Base-by-base conservation (phyloP, 1,140 invertebrate species). In the Aleiodes sp. region DNA sequence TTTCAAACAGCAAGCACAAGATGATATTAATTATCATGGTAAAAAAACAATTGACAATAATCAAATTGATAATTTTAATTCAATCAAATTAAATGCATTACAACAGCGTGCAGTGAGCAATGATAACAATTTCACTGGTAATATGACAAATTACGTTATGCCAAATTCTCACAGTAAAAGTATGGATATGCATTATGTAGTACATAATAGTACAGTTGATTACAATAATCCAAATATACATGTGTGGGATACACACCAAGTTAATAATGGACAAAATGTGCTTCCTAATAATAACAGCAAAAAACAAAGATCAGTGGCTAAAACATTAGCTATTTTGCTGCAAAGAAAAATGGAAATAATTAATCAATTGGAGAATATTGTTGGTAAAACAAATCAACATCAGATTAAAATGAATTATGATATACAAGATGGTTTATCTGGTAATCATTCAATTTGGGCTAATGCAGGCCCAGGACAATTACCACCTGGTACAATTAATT, bases 301-400 rank as follows among this genome's bases (percentile, higher is more conserved):
- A 73, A 85, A 85, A 80, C 84, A 87, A 59, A 81, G 87, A 63
- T 87, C 84, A 33, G 81, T 87, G n/a, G 83, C 82, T 2, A 89
- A 89, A 77, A 90, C 86, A 64, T 77, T 91, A 35, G 88, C 90
- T 4, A 87, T 90, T 69, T 80, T 93, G 24, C 86, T 91, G 63
- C 90, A 92, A 74, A 84, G 90, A 12, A 91, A 88, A 76, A 88
- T 90, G 80, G 91, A 92, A 74, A 89, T 93, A 37, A 84, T 92
- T 26, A 88, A 87, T 73, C 91, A 92, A 67, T 76, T 93, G 19
- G 91, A 91, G 76, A 90, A 90, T 71, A 89, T 91, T 39, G 87
- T 90, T 31, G 88, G 87, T 12, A 88, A 88, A 73, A 86, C 86
- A 66, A 80, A 84, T 33, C 82, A 86, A n/a, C 82, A 87, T 9